Base-by-base conservation (phyloP, 2,113 vertebrate species). In the Pongo abelii region DNA sequence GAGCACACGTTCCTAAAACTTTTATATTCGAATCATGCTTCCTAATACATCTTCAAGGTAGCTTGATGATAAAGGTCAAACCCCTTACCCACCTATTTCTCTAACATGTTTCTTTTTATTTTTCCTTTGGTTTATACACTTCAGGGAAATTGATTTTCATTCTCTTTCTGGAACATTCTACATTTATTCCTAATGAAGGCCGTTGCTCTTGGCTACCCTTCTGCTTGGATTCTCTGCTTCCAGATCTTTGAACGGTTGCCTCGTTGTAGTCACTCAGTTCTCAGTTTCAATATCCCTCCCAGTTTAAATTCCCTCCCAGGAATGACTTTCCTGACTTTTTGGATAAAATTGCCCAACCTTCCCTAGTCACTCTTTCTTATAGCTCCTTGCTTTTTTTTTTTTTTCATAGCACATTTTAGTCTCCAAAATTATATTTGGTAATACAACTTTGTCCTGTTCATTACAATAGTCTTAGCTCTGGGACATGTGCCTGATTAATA, bases 391-490 rank as follows among this genome's bases (percentile, higher is more conserved):
- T 52, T 78, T 18, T 55, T 55, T 69, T 52, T 38, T 48, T 94
- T 87, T 96, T 83, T 38, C 12, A 84, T 25, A 57, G 27, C 30
- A 95, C 35, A 52, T 87, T 91, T 83, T 69, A 38, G 14, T 57
- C 12, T 18, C 38, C 52, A 3, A n/a, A 86, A 57, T 64, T 8
- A 92, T 40, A 57, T 77, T 77, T 85, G n/a, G 30, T 89, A 38
- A 46, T 23, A 8, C 72, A 22, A 48, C 14, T 93, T 84, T 57
- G 8, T 74, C n/a, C 22, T 52, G 22, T n/a, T 81, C 8, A 52
- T 97, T 93, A 77, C 23, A 52, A 1, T 70, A 50, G 92, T 81
- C 27, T 96, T 43, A 67, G 13, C 67, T 96, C 25, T 92, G 87
- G 16, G 16, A 67, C 10, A 20, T 83, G 13, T 87, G 5, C 48